A percentile compares a stretch with the other conserved stretches of the same genome.
phyloP scores from a whole-genome alignment of 2,797 vertebrate species.

The Rachycentron canadum region DNA sequence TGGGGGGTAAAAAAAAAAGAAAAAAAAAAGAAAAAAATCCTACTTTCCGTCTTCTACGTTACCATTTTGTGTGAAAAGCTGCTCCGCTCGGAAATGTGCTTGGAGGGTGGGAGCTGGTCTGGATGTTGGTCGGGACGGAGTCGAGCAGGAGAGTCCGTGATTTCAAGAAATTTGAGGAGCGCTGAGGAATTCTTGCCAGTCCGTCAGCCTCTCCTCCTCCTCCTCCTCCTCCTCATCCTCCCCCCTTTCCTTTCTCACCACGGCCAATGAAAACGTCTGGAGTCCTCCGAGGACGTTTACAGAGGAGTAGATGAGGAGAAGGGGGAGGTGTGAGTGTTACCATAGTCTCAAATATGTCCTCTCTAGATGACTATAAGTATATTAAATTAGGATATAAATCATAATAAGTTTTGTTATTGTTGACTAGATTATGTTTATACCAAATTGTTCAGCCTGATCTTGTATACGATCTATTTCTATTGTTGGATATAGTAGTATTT shows the following conservation, averaged over 20 bases:
- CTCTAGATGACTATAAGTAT: too few species aligned
- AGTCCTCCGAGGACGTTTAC: slow-evolving; percentile 55
- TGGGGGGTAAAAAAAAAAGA: too few species aligned
- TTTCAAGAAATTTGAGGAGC: slow-evolving; percentile 82
- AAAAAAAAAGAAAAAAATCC: too few species aligned
- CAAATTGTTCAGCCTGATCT: background rate
- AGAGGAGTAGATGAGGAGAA: slow-evolving; percentile 35
- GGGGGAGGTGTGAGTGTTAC: slow-evolving; percentile 12
- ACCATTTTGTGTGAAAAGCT: slow-evolving; percentile 56
- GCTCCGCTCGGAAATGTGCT: slow-evolving; percentile 35
- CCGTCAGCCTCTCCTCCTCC: slow-evolving; percentile 58
- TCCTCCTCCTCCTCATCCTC: slow-evolving; percentile 58
- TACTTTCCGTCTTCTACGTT: slow-evolving; percentile 26
- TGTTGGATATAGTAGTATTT: too few species aligned
- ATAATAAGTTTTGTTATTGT: background rate
- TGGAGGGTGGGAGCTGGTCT: slow-evolving; percentile 31
- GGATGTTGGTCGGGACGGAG: slow-evolving; percentile 52
- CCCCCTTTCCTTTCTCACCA: slow-evolving; percentile 40
- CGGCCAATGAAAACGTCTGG: slow-evolving; percentile 76
- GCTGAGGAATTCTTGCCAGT: slow-evolving; percentile 82
- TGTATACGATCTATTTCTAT: background rate
- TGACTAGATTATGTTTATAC: background rate
- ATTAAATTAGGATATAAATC: too few species aligned
- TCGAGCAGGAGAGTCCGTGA: slow-evolving; percentile 65
- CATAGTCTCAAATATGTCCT: background rate